Percentiles rank a stretch among this genome's conserved stretches.
Conservation (phyloP, 2,797 vertebrate genomes). For the Caiman crocodilus region DNA sequence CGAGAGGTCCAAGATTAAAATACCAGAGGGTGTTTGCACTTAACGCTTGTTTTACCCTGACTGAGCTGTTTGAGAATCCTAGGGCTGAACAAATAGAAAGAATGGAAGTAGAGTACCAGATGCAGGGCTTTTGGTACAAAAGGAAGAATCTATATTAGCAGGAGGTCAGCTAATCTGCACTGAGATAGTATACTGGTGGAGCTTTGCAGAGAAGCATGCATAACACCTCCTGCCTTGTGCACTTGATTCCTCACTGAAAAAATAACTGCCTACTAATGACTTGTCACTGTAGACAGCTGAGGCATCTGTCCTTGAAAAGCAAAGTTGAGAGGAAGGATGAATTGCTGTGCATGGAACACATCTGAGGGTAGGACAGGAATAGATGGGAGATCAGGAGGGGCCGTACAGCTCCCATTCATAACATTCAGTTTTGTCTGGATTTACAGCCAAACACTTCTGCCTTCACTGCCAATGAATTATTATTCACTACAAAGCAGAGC, state of each 20-base stretch:
- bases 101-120: neutral
- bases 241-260: conserved; percentile 30
- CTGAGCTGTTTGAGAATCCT: conserved; percentile 22
- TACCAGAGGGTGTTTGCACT: neutral
- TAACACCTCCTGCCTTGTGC: neutral
- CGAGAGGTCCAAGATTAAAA: neutral
- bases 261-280: conserved; percentile 62
- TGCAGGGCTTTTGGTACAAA: conserved; percentile 4
- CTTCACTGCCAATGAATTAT: conserved; percentile 40
- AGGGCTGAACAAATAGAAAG: neutral
- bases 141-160: neutral
- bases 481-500: conserved; percentile 36
- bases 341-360: conserved; percentile 54
- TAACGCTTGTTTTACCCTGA: neutral
- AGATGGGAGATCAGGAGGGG: conserved; percentile 56
- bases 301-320: conserved; percentile 58
- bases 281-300: conserved; percentile 58
- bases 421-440: conserved; percentile 55
- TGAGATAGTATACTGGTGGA: conserved; percentile 2
- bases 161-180: conserved; percentile 9
- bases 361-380: conserved; percentile 67
- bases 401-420: conserved; percentile 66
- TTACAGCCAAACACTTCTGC: conserved; percentile 35
- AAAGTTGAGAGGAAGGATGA: conserved; percentile 40
- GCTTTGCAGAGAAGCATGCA: conserved; percentile 42